These are phyloP conservation scores for Ochotona princeps DNA, from an alignment of 2,113 vertebrate species.

Conservation along the genomic window DNA sequence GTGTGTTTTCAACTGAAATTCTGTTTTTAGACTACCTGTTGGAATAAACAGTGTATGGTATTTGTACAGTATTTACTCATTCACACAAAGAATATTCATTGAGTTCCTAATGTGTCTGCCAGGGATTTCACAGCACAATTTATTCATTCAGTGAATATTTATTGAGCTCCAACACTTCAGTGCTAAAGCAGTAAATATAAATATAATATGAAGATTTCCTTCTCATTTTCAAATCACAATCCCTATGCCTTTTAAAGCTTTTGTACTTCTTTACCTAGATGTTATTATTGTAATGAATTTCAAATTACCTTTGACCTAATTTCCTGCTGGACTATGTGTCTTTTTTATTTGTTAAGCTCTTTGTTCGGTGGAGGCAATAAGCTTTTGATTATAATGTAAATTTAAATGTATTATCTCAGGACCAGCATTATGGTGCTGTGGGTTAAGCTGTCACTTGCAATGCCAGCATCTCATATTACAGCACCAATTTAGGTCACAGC, in stretches of 20 bases:
- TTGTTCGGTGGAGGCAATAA: no score
- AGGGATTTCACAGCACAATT: not conserved
- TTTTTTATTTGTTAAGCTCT: no score
- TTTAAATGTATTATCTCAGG: no score
- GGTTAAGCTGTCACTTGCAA: no score
- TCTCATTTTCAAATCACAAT: not conserved
- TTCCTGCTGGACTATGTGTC: no score
- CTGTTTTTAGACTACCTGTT: constrained; percentile 27
- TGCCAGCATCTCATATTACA: no score
- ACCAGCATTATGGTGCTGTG: no score
- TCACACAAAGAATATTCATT: constrained; percentile 18
- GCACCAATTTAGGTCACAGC: no score
- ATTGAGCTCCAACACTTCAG: constrained; percentile 7
- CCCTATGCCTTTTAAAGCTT: constrained; percentile 15
- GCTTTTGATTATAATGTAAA: no score
- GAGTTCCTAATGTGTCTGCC: not conserved
- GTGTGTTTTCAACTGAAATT: constrained; percentile 30
- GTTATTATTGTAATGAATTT: constrained; percentile 50
- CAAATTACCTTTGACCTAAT: not conserved
- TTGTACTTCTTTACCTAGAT: constrained; percentile 40
- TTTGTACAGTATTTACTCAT: constrained; percentile 11
- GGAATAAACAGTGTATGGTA: not conserved
- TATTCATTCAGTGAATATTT: constrained; percentile 46
- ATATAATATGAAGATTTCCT: not conserved
- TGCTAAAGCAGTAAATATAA: not conserved